Evolutionary conservation across 2,113 vertebrate genomes (phyloP), one percentile per base, ranked within the genome.

Genomic region (Columba livia): DNA sequence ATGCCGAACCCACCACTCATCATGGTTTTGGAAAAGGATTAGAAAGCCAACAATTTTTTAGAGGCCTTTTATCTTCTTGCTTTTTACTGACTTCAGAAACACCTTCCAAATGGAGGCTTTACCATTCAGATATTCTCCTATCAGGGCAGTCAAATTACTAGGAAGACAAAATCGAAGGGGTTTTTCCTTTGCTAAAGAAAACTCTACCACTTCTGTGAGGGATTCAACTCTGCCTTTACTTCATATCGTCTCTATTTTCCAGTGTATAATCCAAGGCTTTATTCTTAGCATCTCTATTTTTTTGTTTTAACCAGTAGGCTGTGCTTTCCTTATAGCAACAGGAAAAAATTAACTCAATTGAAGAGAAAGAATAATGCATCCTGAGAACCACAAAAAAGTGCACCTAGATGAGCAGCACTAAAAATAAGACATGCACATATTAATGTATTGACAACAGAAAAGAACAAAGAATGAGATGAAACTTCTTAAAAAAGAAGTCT

Each of bases 381-480:
- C 8, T 66, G 50, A 67, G 18, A 80, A 57, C 10, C 20, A 72
- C 36, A 58, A 93, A 97, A 96, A 56, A 28, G 58, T 62, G 32
- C 60, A 92, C 85, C 54, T 50, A 77, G 25, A 66, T 90, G 56
- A 94, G 65, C 69, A 93, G 65, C 3, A 53, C 89, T 85, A 86
- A 85, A 96, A 94, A 79, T 94, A 90, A 97, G 85, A 89, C 74
- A 75, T 82, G 85, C 93, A 91, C 83, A 88, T 67, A 91, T 91
- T 95, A 97, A 84, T 96, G 94, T 94, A 95, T 96, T 91, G 81
- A 93, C 94, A 97, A 96, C 86, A 92, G 91, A 89, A 96, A 75
- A 93, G 51, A 97, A 95, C 54, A 79, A 80, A 79, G 51, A 91
- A 91, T 80, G 81, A 96, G 86, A 94, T 90, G 96, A 93, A 79